Evolutionary conservation across 2,888 invertebrate genomes (phyloP).

Genomic region (Epirrhoe alternata): DNA sequence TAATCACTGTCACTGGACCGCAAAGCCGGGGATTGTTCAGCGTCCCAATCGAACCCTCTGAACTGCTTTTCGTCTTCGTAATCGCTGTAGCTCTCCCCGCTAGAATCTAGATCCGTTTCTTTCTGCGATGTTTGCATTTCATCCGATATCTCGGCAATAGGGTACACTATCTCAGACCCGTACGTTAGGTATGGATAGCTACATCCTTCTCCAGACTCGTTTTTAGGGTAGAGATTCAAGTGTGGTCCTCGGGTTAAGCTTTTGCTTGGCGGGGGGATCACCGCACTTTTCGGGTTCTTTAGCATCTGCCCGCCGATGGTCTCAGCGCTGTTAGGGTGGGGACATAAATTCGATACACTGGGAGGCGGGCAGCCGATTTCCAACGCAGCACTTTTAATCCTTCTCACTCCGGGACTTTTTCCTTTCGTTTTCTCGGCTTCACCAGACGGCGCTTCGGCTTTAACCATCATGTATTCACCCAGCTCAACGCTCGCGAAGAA

Average conservation of each 20-base stretch:
- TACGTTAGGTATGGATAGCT: constrained; percentile 89
- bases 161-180: constrained; percentile 92
- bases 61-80: constrained; percentile 86
- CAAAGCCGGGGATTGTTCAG: constrained; percentile 74
- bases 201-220: constrained; percentile 88
- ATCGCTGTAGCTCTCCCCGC: constrained; percentile 86
- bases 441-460: constrained; percentile 78
- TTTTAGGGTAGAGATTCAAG: constrained; percentile 87
- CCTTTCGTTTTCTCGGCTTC: constrained; percentile 79
- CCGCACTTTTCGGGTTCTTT: constrained; percentile 87
- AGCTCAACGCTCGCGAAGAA: constrained; percentile 83
- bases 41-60: constrained; percentile 81
- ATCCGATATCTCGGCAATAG: constrained; percentile 93
- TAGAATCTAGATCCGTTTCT: constrained; percentile 86
- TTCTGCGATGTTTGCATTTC: constrained; percentile 89
- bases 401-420: constrained; percentile 86
- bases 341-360: constrained; percentile 89
- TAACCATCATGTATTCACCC: constrained; percentile 83
- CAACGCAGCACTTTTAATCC: constrained; percentile 89
- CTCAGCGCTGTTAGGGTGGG: constrained; percentile 93
- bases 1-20: constrained; percentile 87
- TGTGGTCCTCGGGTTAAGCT: constrained; percentile 89
- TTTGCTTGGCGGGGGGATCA: constrained; percentile 89
- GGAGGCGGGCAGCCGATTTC: constrained; percentile 89
- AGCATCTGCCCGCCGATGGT: constrained; percentile 88